Base-by-base conservation (phyloP, 2,888 invertebrate genomes). In the Colostygia pectinataria region DNA sequence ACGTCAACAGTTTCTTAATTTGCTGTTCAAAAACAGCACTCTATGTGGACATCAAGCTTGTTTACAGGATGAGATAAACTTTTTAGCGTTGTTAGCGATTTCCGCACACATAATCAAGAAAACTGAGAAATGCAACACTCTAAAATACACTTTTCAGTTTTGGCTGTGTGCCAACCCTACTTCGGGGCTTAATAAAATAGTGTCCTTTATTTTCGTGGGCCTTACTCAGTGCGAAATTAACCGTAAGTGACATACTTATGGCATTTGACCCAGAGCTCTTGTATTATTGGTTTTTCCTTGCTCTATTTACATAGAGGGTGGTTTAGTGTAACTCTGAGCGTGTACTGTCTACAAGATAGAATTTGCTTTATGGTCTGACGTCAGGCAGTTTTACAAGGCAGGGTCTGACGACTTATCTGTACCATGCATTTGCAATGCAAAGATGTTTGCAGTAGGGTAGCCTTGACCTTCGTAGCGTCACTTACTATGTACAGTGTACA, bases 201-300 rank as follows among this genome's bases (percentile, higher is more conserved):
- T 54, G 55, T 48, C 55, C 55, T 52, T 55, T 65, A 63, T 63
- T 61, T 64, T 55, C 52, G 41, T 47, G 42, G 59, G 53, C 41
- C 55, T 49, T 57, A 55, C 52, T 48, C 40, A 44, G 43, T 44
- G 31, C 50, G 50, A 61, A 63, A 63, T 66, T 61, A 61, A 57
- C 60, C 58, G 47, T 52, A 59, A 63, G 58, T 57, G 59, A 46
- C 52, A 39, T 34, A 53, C 33, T 45, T 53, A 56, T 38, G 52
- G 40, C 41, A 53, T 33, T 43, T 45, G 34, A 34, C 36, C 14
- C 40, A 34, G 24, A n/a, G 50, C 52, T 55, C 55, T 56, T 36
- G 41, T 29, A 51, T 64, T 61, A 66, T 68, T 66, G 56, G 57
- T 63, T 67, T 64, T 54, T 54, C 56, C 48, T 42, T 51, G 55